Evolutionary conservation across 2,888 invertebrate species (phyloP), one percentile per base, ranked within the genome.

Genomic region (Sesia apiformis): DNA sequence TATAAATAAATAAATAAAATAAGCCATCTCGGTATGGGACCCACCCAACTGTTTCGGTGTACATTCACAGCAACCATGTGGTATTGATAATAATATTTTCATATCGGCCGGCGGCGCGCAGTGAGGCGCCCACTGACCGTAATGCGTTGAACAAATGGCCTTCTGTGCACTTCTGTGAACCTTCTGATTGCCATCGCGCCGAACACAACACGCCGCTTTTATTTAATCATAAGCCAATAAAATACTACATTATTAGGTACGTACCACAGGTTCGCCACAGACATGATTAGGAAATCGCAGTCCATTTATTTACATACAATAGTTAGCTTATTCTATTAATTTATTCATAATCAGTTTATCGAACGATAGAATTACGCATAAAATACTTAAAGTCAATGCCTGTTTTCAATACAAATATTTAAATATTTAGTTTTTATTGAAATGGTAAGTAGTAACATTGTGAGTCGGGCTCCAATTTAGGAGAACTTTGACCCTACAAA

Each of bases 131-230:
- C 62, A 67, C 65, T 74, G 80, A 76, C 81, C 82, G 81, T 76
- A 69, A 72, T 72, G 66, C 62, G 62, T 58, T 59, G 40, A 51
- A 51, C 55, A 55, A 52, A 78, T 86, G 69, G 66, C 69, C 61
- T 84, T 76, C 81, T 87, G 84, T 88, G 71, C 72, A 67, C 58
- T 89, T 89, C 89, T 81, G 75, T 83, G 88, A 86, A 88, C 70
- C 66, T 67, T 63, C 63, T 62, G 84, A 86, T 83, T 77, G 65
- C 63, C 71, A 82, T 80, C 81, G 67, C 59, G 63, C 66, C 63
- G 62, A 63, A 64, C 61, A 60, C 63, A 67, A 64, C 66, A 65
- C 42, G 7, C 42, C 7, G 42, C 43, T 40, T 55, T 52, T 66
- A 70, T 69, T 73, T 74, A 72, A 73, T 76, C 70, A 79, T 81